A percentile compares a stretch with the other conserved stretches of the same genome.
These are phyloP conservation scores for Cryptophagus acutangulus DNA, from an alignment of 2,888 invertebrate genomes.

Conservation along the genomic window DNA sequence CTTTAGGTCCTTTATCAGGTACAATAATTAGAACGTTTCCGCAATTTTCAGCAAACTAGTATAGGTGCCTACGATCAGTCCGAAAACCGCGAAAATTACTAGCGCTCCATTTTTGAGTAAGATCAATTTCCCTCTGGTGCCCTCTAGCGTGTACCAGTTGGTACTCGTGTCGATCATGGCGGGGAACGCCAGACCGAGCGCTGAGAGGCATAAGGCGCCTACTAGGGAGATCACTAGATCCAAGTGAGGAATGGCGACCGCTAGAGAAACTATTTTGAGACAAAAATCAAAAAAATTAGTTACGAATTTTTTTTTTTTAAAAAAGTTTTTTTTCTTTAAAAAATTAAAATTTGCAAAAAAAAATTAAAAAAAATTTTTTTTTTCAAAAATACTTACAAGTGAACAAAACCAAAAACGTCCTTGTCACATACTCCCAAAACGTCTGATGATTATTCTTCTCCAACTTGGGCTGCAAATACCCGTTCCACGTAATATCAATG, in stretches of 20 bases:
- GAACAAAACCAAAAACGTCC: constrained; percentile 70
- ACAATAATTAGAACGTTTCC: constrained; percentile 33
- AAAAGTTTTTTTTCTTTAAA: background rate
- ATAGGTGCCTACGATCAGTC: constrained; percentile 62
- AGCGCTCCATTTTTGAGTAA: constrained; percentile 53
- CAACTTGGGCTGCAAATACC: constrained; percentile 59
- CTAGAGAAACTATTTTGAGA: constrained; percentile 81
- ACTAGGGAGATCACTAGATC: constrained; percentile 75
- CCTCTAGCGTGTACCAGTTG: constrained; percentile 67
- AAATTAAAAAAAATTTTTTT: too few species aligned
- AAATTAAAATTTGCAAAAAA: too few species aligned
- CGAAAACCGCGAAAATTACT: constrained; percentile 57
- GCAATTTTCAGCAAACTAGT: constrained; percentile 59
- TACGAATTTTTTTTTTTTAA: background rate
- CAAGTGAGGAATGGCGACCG: constrained; percentile 78
- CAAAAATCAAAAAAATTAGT: constrained; percentile 30
- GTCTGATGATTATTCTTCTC: constrained; percentile 57
- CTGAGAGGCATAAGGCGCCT: constrained; percentile 84
- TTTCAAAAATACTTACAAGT: constrained; percentile 71
- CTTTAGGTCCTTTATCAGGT: too few species aligned
- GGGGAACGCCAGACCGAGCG: constrained; percentile 84
- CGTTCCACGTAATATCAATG: constrained; percentile 87
- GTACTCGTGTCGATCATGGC: constrained; percentile 81
- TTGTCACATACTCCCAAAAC: constrained; percentile 72
- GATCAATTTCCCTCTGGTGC: constrained; percentile 48